Evolutionary conservation across 2,797 vertebrate genomes (phyloP), one percentile per base, ranked within the genome.

Genomic region (Okamejei kenojei): DNA sequence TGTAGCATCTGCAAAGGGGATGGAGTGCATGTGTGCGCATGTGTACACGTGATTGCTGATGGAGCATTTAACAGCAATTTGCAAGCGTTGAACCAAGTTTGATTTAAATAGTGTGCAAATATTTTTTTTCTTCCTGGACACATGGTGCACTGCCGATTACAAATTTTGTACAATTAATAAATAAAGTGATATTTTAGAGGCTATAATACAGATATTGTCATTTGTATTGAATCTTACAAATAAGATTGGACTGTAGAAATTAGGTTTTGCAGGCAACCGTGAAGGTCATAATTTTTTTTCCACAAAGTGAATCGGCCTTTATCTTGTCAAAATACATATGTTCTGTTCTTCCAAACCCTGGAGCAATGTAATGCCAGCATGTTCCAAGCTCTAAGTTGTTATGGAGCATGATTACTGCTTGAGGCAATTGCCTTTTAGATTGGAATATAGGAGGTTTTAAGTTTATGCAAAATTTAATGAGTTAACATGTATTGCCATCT

Each of bases 391-490:
- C 82, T 86, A 17, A 68, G 63, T 63, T 86, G n/a, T 21, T 21
- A n/a, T 17, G 32, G 84, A 65, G 35, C 63, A 65, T 88, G 84
- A 88, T 88, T n/a, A 21, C 32, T 88, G 84, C 63, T 88, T 88
- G n/a, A 88, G 84, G 61, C 61, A 65, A 35, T 32, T 88, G n/a
- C 10, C 61, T 65, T 88, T 88, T 88, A 65, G 63, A 2, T 61
- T 88, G 84, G 82, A 86, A 29, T 68, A 17, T n/a, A 21, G 84
- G 84, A 88, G 29, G 61, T 23, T 68, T 88, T 21, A 88, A 65
- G 68, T 54, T 11, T 92, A 17, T 92, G 21, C 71, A 92, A 74
- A 91, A 76, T 92, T 26, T 76, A 76, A 35, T 92, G 61, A 88
- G 21, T 68, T 92, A 74, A 74, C 29, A 76, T 26, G 74, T 92